Conservation (phyloP, 2,888 invertebrate species). For the Leistus spinibarbis region DNA sequence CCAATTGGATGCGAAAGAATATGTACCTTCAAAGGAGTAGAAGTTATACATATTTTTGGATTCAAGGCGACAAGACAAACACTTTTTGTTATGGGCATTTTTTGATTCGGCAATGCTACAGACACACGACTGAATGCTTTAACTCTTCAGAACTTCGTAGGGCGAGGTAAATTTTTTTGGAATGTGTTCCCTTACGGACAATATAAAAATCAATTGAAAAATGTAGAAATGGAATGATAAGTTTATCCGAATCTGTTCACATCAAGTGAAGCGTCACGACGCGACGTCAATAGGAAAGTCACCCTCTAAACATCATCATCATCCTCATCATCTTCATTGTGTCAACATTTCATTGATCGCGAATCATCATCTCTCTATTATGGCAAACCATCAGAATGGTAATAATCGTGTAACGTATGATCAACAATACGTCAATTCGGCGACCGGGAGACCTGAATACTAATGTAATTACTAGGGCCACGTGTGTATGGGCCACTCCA, state of each 20-base stretch:
- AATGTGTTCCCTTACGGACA: not conserved
- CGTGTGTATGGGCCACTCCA: conserved; percentile 9
- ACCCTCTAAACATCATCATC: not conserved
- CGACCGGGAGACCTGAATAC: conserved; percentile 12
- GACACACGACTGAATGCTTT: too few species aligned
- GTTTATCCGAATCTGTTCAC: not conserved
- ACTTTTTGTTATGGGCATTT: too few species aligned
- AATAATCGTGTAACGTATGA: conserved; percentile 22
- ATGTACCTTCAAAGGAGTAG: too few species aligned
- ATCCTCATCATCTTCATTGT: not conserved
- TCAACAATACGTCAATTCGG: conserved; percentile 26
- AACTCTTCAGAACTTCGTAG: too few species aligned
- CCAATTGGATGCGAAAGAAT: too few species aligned
- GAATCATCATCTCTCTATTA: conserved; percentile 15
- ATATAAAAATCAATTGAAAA: not conserved
- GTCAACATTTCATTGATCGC: not conserved
- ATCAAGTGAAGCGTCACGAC: not conserved
- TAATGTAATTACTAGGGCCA: conserved; percentile 24
- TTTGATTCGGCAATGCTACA: too few species aligned
- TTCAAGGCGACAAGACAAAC: too few species aligned
- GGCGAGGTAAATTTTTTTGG: not conserved
- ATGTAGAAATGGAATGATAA: not conserved
- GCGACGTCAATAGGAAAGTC: not conserved
- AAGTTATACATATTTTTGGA: too few species aligned
- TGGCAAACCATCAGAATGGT: conserved; percentile 29